Evolutionary conservation across 2,888 invertebrate genomes (phyloP).

Genomic region (Trachelus tabidus): DNA sequence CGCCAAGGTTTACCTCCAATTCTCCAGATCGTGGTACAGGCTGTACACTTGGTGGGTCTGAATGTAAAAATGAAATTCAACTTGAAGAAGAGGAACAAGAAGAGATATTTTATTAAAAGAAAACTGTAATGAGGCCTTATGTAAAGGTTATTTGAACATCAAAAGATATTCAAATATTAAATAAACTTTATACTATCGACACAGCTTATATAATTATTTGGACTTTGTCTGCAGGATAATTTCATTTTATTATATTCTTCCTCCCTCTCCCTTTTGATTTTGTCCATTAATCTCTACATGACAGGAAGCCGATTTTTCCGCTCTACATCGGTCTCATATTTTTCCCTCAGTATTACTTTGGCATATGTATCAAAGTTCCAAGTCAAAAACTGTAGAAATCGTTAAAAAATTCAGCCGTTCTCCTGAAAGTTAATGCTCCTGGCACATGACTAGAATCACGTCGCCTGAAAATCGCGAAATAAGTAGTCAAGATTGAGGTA

Average conservation of each 20-base stretch:
- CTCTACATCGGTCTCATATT: too few species aligned
- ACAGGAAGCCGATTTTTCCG: too few species aligned
- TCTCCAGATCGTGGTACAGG: conserved; percentile 77
- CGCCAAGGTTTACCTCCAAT: conserved; percentile 78
- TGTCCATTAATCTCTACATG: background rate
- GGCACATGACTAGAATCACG: too few species aligned
- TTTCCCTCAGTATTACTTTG: too few species aligned
- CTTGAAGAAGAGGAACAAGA: background rate
- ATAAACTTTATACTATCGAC: background rate
- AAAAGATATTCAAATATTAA: background rate
- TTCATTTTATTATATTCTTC: background rate
- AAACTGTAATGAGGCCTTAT: background rate
- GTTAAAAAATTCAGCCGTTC: too few species aligned
- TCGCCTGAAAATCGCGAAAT: too few species aligned
- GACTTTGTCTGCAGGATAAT: background rate
- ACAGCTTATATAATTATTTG: background rate
- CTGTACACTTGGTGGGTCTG: conserved; percentile 78
- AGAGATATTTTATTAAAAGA: background rate
- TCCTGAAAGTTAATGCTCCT: too few species aligned
- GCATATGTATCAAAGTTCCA: too few species aligned
- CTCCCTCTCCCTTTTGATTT: background rate
- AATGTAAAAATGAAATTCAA: conserved; percentile 21
- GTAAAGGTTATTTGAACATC: background rate
- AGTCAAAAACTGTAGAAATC: too few species aligned
- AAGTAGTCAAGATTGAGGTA: too few species aligned